Base-by-base conservation (phyloP, 2,888 invertebrate species). In the Agrenia bidenticulata region DNA sequence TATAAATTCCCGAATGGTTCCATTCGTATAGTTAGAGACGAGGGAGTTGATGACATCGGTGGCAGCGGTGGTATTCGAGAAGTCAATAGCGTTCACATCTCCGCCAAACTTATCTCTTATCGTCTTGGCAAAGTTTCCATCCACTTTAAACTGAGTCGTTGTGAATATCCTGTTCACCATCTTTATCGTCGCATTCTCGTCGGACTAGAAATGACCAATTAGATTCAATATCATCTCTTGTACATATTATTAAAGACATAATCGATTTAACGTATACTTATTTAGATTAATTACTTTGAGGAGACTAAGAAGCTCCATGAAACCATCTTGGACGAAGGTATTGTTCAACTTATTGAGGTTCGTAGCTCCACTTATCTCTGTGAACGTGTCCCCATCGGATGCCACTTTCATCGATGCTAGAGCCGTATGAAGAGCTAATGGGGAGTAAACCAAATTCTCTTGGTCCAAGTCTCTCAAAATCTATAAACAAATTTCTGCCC, bases 371-470 rank as follows among this genome's bases (percentile, higher is more conserved):
- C 24, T 37, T 1, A 66, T 42, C 37, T 66, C 66, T 1, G 15
- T 9, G 1, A 26, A 19, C 1, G 63, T 66, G 19, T 63, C 60
- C 2, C 51, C 21, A 15, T 23, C 41, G 7, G 66, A 50, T 0
- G 61, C 69, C 7, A 15, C 49, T 27, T 56, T 51, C 9, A 69
- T 26, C 1, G 64, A 45, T 5, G 62, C 50, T 13, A 69, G 27
- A 7, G 58, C 41, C 2, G 54, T 55, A 24, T 61, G 63, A 2
- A 66, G 13, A 1, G 53, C 27, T 4, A 69, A 15, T 2, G 69
- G 69, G 5, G 63, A 64, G 45, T 66, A 69, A 4, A 64, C 42
- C 2, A 66, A 61, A 50, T 66, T 58, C 1, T 61, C 61, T 11
- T 24, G 15, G 21, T 17, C 54, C 37, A 59, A 27, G n/a, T 63